Base-by-base conservation (phyloP, 2,797 vertebrate species). In the Picus viridis region DNA sequence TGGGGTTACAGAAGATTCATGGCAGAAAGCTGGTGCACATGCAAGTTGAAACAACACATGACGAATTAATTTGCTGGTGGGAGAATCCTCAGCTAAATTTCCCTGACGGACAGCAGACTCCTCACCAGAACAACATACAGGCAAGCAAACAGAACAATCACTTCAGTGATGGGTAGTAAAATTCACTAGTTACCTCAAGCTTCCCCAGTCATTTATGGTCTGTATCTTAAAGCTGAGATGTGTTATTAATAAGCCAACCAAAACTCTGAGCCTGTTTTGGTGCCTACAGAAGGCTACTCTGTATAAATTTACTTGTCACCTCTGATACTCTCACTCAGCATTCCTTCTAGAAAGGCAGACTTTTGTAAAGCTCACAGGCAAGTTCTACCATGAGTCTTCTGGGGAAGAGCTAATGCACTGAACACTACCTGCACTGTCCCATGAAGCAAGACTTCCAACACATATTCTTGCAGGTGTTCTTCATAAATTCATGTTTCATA, bases 1-100 rank as follows among this genome's bases (percentile, higher is more conserved):
- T 20, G 12, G 24, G 39, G n/a, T 53, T 62, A 63, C 56, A 73
- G 67, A 76, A 68, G 57, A 88, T 36, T 80, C 19, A 49, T 2
- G 7, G 16, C 1, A 2, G n/a, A 78, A 81, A 79, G 47, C 1
- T 4, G 47, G 19, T 16, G 20, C 49, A 82, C 2, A 1, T 18
- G 10, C 27, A 83, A 89, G 34, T 18, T 26, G 29, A 62, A 81
- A 24, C 10, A 81, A 30, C 12, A 51, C 9, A 27, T 30, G 27
- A n/a, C 63, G 84, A 76, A 56, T 20, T 6, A 6, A n/a, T n/a
- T n/a, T 73, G 26, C 8, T 76, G 32, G 27, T 45, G 16, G 70
- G 16, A 81, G 36, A 84, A 65, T 17, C 72, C 30, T n/a, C 81
- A 86, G 16, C 53, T 49, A 34, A 56, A 86, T 29, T n/a, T 27